A percentile compares a stretch with the other conserved stretches of the same genome.
Conservation (phyloP, 1,140 invertebrate species). For the Melanaphis sacchari region DNA sequence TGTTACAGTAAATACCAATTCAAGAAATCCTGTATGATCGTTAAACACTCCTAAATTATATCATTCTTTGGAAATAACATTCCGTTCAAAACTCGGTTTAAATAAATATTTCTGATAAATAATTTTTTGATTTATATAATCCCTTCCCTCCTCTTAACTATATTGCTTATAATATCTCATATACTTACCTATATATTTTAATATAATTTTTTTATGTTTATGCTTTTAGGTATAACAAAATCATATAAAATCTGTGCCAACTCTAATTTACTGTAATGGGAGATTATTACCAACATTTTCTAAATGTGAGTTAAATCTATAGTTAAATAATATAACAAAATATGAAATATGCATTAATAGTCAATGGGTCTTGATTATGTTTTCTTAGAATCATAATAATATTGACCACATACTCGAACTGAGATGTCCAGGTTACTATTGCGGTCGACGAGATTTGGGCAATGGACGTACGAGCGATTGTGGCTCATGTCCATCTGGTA, state of each 20-base stretch:
- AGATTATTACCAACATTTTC: not conserved
- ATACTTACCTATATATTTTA: not conserved
- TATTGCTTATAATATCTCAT: not conserved
- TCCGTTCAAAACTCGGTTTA: not conserved
- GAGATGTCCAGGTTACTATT: constrained; percentile 84
- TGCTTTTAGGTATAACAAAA: not conserved
- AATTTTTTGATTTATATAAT: not conserved
- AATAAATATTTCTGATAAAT: not conserved
- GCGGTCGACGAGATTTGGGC: constrained; percentile 73
- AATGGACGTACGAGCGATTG: constrained; percentile 79
- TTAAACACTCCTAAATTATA: not conserved
- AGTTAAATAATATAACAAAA: not conserved
- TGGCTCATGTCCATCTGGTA: constrained; percentile 87
- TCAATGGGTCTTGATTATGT: not conserved
- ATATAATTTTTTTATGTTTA: not conserved
- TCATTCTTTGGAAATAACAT: not conserved
- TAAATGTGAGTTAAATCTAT: not conserved
- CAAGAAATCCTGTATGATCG: not conserved
- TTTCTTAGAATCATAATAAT: constrained; percentile 51
- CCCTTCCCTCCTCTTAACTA: not conserved
- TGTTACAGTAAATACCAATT: not conserved
- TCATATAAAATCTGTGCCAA: not conserved
- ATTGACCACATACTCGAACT: not conserved
- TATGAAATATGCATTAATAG: not conserved
- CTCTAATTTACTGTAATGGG: not conserved